phyloP scores from a whole-genome alignment of 2,113 vertebrate species.

The Pycnonotus jocosus region DNA sequence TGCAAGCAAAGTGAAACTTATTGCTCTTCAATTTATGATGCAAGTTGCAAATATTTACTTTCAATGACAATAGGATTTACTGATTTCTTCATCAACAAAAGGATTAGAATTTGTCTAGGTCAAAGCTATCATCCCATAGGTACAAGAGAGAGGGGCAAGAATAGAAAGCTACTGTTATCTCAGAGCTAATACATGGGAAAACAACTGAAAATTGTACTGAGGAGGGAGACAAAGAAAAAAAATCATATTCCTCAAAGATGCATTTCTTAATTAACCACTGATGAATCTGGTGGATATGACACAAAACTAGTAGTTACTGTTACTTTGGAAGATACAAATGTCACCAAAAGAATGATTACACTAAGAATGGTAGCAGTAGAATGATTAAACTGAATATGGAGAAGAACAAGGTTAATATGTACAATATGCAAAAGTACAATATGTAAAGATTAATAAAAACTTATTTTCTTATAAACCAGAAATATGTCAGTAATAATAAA shows the following conservation, averaged over 20 bases:
- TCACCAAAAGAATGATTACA: not conserved
- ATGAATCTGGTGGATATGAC: not conserved
- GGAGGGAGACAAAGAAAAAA: not conserved
- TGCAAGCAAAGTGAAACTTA: not conserved
- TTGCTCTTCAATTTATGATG: not conserved
- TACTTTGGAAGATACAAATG: not conserved
- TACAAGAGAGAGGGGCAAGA: not conserved
- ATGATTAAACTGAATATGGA: not conserved
- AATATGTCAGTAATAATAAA: not conserved
- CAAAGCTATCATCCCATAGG: not conserved
- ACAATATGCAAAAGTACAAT: not conserved
- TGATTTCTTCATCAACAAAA: not conserved
- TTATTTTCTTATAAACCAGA: not conserved
- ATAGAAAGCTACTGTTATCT: not conserved
- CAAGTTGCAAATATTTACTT: not conserved
- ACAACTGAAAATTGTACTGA: not conserved
- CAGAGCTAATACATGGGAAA: not conserved
- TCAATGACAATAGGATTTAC: not conserved
- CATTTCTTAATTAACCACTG: not conserved
- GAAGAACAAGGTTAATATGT: not conserved
- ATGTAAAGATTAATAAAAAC: not conserved
- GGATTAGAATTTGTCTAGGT: not conserved
- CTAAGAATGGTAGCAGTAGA: not conserved
- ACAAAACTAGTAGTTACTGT: not conserved
- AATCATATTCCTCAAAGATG: not conserved